Base-by-base conservation (phyloP, 1,140 invertebrate genomes). In the Atta texana region DNA sequence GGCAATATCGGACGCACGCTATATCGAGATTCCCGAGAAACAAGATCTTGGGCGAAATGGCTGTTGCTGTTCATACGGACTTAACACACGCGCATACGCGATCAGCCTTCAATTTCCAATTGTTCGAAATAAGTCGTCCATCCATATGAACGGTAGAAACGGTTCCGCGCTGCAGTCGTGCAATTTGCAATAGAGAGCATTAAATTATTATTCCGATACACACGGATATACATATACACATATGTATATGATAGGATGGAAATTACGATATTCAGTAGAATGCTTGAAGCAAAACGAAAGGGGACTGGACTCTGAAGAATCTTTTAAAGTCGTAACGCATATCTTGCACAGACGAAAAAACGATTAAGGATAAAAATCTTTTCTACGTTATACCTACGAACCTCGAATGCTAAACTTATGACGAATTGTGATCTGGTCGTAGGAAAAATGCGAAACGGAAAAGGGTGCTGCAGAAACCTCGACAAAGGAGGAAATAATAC, bases 401-500 rank as follows among this genome's bases (percentile, higher is more conserved):
- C 51, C 21, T 31, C 28, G 51, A 18, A 84, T 51, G 57, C 55
- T 63, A 53, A 90, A 90, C 64, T 90, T 86, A 85, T 68, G 80
- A 75, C 69, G 49, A 61, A 24, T 24, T n/a, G 31, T 28, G 81
- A 49, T 75, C 3, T 18, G 66, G 61, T 53, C 59, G 18, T 8
- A 5, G 39, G 49, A 28, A 6, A 57, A 21, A 49, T 16, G 72
- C 51, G 4, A 14, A 24, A 16, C n/a, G 39, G 39, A 51, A 51
- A 51, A 28, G 39, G 6, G 21, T 51, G 8, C 7, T 51, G 44
- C 81, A 39, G 55, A 49, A 76, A 74, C 12, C 2, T 2, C 53
- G 78, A 49, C 77, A 75, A 90, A 86, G 34, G 39, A 87, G 66
- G 39, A 80, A 89, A 89, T 92, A 89, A 92, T 90, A 90, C 88